Evolutionary conservation across 2,797 vertebrate genomes (phyloP).

Genomic region (Xenopus petersii): DNA sequence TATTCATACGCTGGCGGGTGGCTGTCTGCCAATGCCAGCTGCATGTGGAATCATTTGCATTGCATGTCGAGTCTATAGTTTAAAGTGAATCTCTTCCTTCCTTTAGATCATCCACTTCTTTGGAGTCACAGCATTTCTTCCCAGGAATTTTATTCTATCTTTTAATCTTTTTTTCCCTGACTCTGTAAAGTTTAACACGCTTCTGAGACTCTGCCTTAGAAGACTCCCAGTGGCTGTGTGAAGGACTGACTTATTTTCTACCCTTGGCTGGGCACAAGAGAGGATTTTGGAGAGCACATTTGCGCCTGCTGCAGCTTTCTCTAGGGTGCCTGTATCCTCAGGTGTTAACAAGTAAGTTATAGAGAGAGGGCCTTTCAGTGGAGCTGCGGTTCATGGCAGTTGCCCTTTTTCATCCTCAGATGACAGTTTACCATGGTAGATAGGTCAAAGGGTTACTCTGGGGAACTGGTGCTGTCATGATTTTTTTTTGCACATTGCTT

Average conservation of each 20-base stretch:
- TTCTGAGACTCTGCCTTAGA: slow-evolving; percentile 64
- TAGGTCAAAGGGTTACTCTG: too few species aligned
- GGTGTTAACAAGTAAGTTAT: too few species aligned
- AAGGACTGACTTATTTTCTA: slow-evolving; percentile 68
- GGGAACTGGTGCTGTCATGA: too few species aligned
- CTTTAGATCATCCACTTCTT: slow-evolving; percentile 73
- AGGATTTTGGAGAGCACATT: slow-evolving; percentile 52
- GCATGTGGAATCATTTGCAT: slow-evolving; percentile 73
- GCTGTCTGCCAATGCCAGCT: slow-evolving; percentile 76
- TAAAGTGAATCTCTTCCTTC: slow-evolving; percentile 70
- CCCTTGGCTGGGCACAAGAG: slow-evolving; percentile 53
- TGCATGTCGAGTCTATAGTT: slow-evolving; percentile 65
- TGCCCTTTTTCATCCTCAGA: too few species aligned
- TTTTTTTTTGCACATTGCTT: too few species aligned
- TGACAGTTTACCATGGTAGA: too few species aligned
- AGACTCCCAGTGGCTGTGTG: slow-evolving; percentile 60
- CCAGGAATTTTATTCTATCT: slow-evolving; percentile 65
- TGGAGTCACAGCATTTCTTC: slow-evolving; percentile 65
- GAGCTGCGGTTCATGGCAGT: too few species aligned
- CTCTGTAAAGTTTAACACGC: slow-evolving; percentile 65
- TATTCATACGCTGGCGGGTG: slow-evolving; percentile 70
- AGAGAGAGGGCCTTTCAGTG: too few species aligned
- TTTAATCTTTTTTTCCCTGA: slow-evolving; percentile 65
- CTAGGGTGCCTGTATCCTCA: slow-evolving; percentile 29
- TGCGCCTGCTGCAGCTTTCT: slow-evolving; percentile 39